Evolutionary conservation across 2,113 vertebrate species (phyloP).

Genomic region (Megaceryle torquata): DNA sequence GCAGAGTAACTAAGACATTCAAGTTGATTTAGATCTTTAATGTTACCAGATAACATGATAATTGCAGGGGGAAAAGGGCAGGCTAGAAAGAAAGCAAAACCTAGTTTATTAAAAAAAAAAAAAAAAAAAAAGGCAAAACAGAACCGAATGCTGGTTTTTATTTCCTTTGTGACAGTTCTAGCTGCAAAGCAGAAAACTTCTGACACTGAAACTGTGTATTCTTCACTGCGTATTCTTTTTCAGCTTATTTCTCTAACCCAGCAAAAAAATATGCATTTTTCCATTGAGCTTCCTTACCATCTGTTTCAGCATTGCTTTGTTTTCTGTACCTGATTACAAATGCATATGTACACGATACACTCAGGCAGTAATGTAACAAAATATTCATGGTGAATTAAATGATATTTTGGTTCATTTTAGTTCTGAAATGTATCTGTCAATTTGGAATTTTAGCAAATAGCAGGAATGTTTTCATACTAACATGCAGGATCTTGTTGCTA

Average conservation of each 20-base stretch:
- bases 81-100: not conserved
- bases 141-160: not conserved
- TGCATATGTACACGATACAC: not conserved
- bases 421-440: not conserved
- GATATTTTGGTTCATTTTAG: not conserved
- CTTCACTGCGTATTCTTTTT: not conserved
- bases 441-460: not conserved
- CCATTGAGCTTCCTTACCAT: not conserved
- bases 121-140: not conserved
- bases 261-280: not conserved
- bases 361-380: not conserved
- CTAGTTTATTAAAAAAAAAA: not conserved
- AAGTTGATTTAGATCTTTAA: not conserved
- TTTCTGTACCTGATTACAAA: not conserved
- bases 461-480: not conserved
- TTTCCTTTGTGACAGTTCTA: not conserved
- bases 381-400: not conserved
- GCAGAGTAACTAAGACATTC: not conserved
- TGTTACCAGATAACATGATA: not conserved
- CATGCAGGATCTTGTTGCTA: not conserved
- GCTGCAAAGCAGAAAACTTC: not conserved
- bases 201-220: not conserved
- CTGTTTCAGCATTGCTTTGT: not conserved
- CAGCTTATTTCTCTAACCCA: not conserved
- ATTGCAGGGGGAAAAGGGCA: not conserved